A percentile compares a stretch with the other conserved stretches of the same genome.
phyloP scores from a whole-genome alignment of 1,140 invertebrate genomes.

The Apocrypta bakeri region DNA sequence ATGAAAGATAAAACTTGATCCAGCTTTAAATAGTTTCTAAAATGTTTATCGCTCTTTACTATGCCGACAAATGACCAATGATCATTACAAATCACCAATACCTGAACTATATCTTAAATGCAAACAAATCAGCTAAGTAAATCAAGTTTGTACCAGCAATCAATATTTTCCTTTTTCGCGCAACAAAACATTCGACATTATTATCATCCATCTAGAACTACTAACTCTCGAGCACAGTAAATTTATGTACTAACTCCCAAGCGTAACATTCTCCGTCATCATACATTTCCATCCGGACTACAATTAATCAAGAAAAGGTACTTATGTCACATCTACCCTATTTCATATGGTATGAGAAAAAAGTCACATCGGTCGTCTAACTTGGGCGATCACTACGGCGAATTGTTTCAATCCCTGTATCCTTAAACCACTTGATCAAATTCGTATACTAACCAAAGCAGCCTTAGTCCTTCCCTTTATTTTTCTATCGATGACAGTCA shows the following conservation, averaged over 20 bases:
- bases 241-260: not conserved
- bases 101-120: not conserved
- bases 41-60: not conserved
- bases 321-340: not conserved
- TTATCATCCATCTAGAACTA: not conserved
- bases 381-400: not conserved
- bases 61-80: not conserved
- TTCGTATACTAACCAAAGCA: not conserved
- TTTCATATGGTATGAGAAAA: not conserved
- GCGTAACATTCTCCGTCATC: no score
- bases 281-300: not conserved
- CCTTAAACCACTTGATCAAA: conserved; percentile 28
- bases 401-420: not conserved
- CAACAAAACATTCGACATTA: not conserved
- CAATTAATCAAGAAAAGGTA: not conserved
- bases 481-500: not conserved
- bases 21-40: not conserved
- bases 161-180: not conserved
- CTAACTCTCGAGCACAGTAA: not conserved
- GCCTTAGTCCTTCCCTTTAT: not conserved
- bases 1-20: not conserved
- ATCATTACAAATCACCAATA: not conserved
- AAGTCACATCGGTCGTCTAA: conserved; percentile 29
- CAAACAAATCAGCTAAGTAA: not conserved
- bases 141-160: not conserved